Conservation (phyloP, 1,140 invertebrate genomes). For the Bombyx mandarina region DNA sequence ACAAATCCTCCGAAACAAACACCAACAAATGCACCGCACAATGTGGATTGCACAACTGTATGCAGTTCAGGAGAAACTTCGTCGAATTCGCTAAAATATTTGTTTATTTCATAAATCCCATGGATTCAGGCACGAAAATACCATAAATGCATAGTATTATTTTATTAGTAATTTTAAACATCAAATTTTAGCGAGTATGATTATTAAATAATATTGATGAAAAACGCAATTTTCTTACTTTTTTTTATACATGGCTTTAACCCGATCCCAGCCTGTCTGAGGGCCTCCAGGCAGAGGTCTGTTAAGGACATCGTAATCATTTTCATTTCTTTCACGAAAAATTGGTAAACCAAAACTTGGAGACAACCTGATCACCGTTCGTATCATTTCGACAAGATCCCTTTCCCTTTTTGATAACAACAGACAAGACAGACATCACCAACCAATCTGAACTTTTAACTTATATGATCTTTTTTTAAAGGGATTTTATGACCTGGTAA, state of each 20-base stretch:
- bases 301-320: conserved; percentile 31
- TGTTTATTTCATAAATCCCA: no score
- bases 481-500: no score
- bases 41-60: conserved; percentile 71
- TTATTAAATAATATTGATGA: neutral
- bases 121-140: no score
- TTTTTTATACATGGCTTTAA: conserved; percentile 61
- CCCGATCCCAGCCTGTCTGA: conserved; percentile 60
- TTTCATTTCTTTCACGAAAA: conserved; percentile 24
- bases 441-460: no score
- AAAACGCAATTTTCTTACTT: conserved; percentile 42
- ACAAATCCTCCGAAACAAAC: conserved; percentile 75
- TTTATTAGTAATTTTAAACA: no score
- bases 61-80: conserved; percentile 73
- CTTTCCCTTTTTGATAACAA: no score
- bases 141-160: no score
- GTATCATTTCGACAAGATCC: conserved; percentile 18
- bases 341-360: conserved; percentile 36
- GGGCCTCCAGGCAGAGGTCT: conserved; percentile 1
- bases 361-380: conserved; percentile 32
- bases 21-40: conserved; percentile 72
- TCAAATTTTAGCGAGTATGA: neutral
- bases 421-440: no score
- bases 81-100: conserved; percentile 72
- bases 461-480: no score